Evolutionary conservation across 2,888 invertebrate genomes (phyloP), one percentile per base, ranked within the genome.

Genomic region (Sarcophaga rosellei): DNA sequence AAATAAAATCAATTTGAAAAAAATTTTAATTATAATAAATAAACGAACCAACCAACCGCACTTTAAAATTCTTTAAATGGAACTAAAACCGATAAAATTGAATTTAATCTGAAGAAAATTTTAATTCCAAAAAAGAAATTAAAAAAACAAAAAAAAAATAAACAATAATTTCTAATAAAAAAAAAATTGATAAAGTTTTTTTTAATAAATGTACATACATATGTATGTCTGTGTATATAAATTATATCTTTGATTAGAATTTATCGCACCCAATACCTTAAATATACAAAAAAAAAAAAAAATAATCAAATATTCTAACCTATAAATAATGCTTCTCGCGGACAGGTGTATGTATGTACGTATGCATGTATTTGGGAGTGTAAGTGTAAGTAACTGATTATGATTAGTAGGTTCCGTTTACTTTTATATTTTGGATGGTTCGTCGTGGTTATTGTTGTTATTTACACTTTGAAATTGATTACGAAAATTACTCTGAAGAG

Each of bases 81-180:
- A 57, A 81, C 81, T 81, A 45, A 81, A 75, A 20, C 62, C 63
- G 20, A 44, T 70, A 35, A 57, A 75, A 59, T 53, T 65, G 10
- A 44, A 23, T 76, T 75, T 81, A 76, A 81, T 76, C 75, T 81
- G 70, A 70, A 53, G 69, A 81, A 62, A 75, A 53, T 75, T 15
- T 4, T 21, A 53, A 68, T 62, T 21, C 8, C 17, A 11, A 23
- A 74, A 25, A 47, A 53, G 23, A n/a, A 61, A 5, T 62, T 23
- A 4, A 21, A 2, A 8, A 25, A 44, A 21, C 75, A 57, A 63
- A 10, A 15, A 65, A 65, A 53, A 35, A 57, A 62, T 17, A 47
- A 59, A 20, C 11, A 78, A 47, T 20, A 77, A 70, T 72, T 63
- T 25, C 4, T 61, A 59, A 8, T 65, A 76, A 65, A 35, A 15